Conservation (phyloP, 2,888 invertebrate genomes). For the Cremastobaeus sp. region DNA sequence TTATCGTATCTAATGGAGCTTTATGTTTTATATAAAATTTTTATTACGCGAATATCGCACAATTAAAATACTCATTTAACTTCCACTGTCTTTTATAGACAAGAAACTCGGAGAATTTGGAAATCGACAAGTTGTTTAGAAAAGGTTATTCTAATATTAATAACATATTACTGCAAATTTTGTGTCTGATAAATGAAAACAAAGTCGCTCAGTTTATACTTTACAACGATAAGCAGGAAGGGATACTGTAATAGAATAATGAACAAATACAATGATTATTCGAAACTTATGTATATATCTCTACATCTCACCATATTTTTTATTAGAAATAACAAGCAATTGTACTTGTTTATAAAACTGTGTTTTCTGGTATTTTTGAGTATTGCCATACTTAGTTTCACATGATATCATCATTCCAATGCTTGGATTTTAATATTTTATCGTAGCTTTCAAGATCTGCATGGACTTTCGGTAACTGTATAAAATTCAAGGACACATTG, state of each 20-base stretch:
- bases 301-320: constrained; percentile 9
- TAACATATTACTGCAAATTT: neutral
- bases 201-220: constrained; percentile 4
- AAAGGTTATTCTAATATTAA: neutral
- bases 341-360: constrained; percentile 32
- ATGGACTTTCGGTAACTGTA: constrained; percentile 84
- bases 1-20: too few relatives aligned
- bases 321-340: constrained; percentile 17
- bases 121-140: constrained; percentile 24
- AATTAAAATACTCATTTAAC: too few relatives aligned
- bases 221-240: neutral
- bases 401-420: too few relatives aligned
- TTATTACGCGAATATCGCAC: too few relatives aligned
- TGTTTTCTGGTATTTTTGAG: too few relatives aligned
- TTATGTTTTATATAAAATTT: too few relatives aligned
- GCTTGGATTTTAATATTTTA: constrained; percentile 81
- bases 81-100: constrained; percentile 78
- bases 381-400: too few relatives aligned
- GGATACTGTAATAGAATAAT: neutral
- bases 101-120: constrained; percentile 82
- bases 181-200: constrained; percentile 13
- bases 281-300: too few relatives aligned
- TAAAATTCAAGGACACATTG: constrained; percentile 81
- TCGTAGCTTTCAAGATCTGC: constrained; percentile 86
- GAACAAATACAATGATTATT: too few relatives aligned